Evolutionary conservation across 2,888 invertebrate species (phyloP), one percentile per base, ranked within the genome.

Genomic region (Vanessa cardui): DNA sequence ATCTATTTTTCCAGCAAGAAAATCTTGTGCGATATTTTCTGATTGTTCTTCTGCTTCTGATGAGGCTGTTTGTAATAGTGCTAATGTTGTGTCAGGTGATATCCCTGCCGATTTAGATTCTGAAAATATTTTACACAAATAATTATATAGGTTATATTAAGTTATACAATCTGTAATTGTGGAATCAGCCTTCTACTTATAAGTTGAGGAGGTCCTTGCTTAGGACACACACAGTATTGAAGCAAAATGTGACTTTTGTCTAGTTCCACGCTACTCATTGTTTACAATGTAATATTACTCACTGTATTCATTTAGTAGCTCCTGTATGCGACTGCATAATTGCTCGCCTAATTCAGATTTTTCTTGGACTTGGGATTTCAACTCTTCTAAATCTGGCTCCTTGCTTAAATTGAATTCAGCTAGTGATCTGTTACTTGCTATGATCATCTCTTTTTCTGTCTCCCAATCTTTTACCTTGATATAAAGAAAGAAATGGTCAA

Each of bases 1-100:
- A 64, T 96, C 95, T 69, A 88, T 85, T 81, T 95, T 95, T 9
- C 95, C 96, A 16, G 95, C 94, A 47, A 98, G 93, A 80, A 99
- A 98, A 74, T 96, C 94, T 78, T 97, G 96, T 0, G 97, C 96
- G 56, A 96, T 84, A 71, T 94, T 94, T 90, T 99, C 99, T 0
- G 98, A 97, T 81, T 97, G 95, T 82, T 99, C 99, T 85, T 99
- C 99, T 64, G 96, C 95, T 91, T 98, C 97, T 45, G 98, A 97
- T 33, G 98, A 97, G 15, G 98, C 96, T 12, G 98, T 96, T 93
- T 98, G 98, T 16, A 99, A 92, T 58, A 99, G 88, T 0, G 98
- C 98, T 71, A 97, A 92, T 0, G 97, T 96, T 31, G 97, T 97
- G 77, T 99, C 99, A 39, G 97, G 94, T 18, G 96, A 96, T 84